Base-by-base conservation (phyloP, 2,888 invertebrate genomes). In the Encarsia formosa region DNA sequence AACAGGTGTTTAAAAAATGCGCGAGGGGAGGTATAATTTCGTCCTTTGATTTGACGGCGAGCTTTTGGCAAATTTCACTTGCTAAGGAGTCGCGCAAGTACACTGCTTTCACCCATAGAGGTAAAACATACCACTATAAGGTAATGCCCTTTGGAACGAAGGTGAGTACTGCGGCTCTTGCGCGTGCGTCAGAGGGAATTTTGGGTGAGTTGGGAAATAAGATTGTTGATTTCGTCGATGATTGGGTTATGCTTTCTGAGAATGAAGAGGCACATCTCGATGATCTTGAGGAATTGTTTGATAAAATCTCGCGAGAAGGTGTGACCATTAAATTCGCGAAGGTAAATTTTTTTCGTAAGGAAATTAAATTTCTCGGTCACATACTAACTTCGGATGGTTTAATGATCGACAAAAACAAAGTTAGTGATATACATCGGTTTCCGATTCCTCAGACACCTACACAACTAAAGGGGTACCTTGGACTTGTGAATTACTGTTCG, bases 401-500 rank as follows among this genome's bases (percentile, higher is more conserved):
- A 11, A 26, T 22, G 23, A 39, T 40, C 1, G 49, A 50, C 32
- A 49, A n/a, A n/a, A n/a, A n/a, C n/a, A n/a, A n/a, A n/a, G n/a
- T n/a, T n/a, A n/a, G n/a, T n/a, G n/a, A n/a, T 9, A 49, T 65
- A 19, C 35, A 57, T 31, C 20, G 58, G 22, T 63, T 58, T 43
- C 58, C 59, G 5, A 37, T 13, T 4, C 63, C 61, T 1, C 39
- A 24, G 8, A 61, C 49, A 18, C 15, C 40, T 6, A 63, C 59
- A 44, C 56, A 59, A 29, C 19, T 60, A 3, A 29, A 58, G 4
- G 58, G 49, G 9, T 61, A 61, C 40, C 23, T 62, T 2, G 60
- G 60, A 2, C n/a, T 59, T 1, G 54, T 60, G 16, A 59, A 59
- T 16, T 63, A 53, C 31, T 60, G 60, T n/a, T 38, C 59, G 0